A percentile compares a stretch with the other conserved stretches of the same genome.
Conservation (phyloP, 1,140 invertebrate species). For the Halyomorpha halys region DNA sequence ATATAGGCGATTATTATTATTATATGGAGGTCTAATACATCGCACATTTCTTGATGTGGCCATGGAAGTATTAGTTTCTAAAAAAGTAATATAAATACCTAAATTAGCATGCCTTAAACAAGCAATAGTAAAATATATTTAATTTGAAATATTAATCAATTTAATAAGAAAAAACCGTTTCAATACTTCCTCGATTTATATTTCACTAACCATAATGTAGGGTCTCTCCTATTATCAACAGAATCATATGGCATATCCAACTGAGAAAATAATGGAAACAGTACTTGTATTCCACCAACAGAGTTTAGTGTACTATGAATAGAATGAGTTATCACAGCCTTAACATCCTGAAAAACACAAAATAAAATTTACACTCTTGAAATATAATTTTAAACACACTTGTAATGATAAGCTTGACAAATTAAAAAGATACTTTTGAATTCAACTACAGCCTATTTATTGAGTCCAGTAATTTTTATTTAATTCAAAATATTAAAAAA, state of each 20-base stretch:
- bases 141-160: conserved; percentile 18
- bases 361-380: conserved; percentile 23
- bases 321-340: conserved; percentile 96
- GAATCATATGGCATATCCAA: conserved; percentile 83
- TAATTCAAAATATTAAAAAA: no score
- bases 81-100: no score
- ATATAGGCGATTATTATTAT: no score
- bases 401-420: no score
- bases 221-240: conserved; percentile 68
- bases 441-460: no score
- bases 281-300: conserved; percentile 95
- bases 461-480: no score
- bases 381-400: conserved; percentile 16
- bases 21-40: no score
- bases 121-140: conserved; percentile 18
- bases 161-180: conserved; percentile 1
- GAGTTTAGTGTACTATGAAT: conserved; percentile 98
- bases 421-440: no score
- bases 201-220: conserved; percentile 65
- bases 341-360: conserved; percentile 72
- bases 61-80: no score
- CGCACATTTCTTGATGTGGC: no score
- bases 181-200: no score
- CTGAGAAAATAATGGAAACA: conserved; percentile 97
- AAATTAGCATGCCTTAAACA: no score